Evolutionary conservation across 53 echinoderm and acorn worm species (phyloP).

Genomic region (Temnopleurus reevesii): DNA sequence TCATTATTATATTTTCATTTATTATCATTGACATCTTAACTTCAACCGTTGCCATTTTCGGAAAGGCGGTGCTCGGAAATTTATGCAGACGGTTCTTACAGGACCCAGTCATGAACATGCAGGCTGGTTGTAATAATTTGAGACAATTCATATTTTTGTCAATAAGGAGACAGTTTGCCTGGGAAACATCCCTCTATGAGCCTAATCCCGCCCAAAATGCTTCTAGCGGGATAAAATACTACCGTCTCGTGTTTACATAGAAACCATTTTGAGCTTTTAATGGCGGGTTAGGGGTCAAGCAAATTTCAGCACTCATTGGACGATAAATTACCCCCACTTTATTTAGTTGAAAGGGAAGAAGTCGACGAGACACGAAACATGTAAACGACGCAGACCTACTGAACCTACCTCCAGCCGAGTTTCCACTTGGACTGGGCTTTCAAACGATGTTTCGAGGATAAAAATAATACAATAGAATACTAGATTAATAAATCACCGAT

Average conservation of each 20-base stretch:
- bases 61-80: too few species aligned
- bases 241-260: slow-evolving; percentile 46
- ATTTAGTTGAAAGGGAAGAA: neutral
- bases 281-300: slow-evolving; percentile 6
- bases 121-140: too few species aligned
- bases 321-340: slow-evolving; percentile 48
- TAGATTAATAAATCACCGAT: too few species aligned
- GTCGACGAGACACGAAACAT: neutral
- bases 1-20: too few species aligned
- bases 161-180: neutral
- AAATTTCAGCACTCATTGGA: slow-evolving; percentile 63
- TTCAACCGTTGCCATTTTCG: too few species aligned
- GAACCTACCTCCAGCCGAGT: neutral
- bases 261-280: slow-evolving; percentile 42
- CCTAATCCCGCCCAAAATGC: neutral
- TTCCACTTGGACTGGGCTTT: too few species aligned
- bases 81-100: too few species aligned
- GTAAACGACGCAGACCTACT: slow-evolving; percentile 11
- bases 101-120: too few species aligned
- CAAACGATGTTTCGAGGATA: too few species aligned
- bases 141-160: too few species aligned
- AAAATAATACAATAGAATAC: too few species aligned
- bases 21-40: too few species aligned
- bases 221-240: slow-evolving; percentile 22
- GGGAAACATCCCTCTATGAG: neutral